Evolutionary conservation across 2,113 vertebrate genomes (phyloP).

Genomic region (Hippolais icterina): DNA sequence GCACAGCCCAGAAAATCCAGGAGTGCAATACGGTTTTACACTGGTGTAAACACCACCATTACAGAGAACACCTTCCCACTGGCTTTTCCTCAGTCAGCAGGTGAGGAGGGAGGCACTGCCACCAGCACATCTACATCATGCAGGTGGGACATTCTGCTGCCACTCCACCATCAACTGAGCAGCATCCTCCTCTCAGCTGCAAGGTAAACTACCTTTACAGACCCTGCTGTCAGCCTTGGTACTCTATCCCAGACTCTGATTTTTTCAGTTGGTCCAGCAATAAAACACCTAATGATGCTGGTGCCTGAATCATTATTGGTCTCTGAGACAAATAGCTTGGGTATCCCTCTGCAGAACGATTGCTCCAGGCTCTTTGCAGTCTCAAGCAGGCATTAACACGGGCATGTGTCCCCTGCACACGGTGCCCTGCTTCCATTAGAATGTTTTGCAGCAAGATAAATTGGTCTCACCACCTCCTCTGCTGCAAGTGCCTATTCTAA

Average conservation of each 20-base stretch:
- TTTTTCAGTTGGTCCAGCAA: neutral
- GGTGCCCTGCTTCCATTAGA: neutral
- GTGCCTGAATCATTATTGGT: neutral
- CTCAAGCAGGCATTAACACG: neutral
- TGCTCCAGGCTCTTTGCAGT: conserved; percentile 5
- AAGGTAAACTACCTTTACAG: neutral
- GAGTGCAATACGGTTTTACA: neutral
- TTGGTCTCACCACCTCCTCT: neutral
- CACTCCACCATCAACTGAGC: neutral
- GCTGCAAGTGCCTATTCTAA: neutral
- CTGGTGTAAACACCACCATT: neutral
- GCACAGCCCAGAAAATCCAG: neutral
- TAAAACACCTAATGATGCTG: neutral
- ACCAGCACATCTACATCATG: neutral
- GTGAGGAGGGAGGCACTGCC: neutral
- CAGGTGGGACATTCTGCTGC: neutral
- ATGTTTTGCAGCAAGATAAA: conserved; percentile 1
- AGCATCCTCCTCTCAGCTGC: neutral
- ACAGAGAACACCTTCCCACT: neutral
- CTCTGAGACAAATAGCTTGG: neutral
- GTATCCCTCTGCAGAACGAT: neutral
- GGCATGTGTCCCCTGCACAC: neutral
- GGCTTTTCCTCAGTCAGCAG: neutral
- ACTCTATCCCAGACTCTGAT: neutral
- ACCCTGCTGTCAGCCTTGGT: neutral